phyloP scores from a whole-genome alignment of 2,113 vertebrate genomes.

The Myotis lucifugus region DNA sequence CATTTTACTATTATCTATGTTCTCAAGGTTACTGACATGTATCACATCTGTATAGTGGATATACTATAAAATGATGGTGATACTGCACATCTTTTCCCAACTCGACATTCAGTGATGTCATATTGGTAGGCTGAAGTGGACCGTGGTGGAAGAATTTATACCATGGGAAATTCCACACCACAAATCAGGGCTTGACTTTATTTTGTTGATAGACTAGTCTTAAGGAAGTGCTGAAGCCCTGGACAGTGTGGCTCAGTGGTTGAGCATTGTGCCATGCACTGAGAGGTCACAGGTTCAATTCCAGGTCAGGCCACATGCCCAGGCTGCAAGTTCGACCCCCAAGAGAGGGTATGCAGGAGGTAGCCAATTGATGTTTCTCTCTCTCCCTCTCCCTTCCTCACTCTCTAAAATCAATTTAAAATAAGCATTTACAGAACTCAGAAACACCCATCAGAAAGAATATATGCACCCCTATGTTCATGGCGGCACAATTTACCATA shows the following conservation, averaged over 20 bases:
- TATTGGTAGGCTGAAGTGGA: not conserved
- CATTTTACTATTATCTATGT: not conserved
- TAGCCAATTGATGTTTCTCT: not conserved
- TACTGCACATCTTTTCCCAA: not conserved
- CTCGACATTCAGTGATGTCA: not conserved
- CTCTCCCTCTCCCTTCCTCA: not conserved
- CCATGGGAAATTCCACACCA: not conserved
- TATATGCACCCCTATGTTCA: no score
- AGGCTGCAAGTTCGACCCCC: not conserved
- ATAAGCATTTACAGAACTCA: no score
- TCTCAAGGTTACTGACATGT: not conserved
- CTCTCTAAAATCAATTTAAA: not conserved
- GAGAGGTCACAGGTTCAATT: not conserved
- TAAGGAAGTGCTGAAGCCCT: not conserved
- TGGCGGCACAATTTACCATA: no score
- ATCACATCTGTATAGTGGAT: not conserved
- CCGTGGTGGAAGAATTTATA: not conserved
- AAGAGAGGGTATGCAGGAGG: not conserved
- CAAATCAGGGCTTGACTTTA: not conserved
- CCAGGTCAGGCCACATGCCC: not conserved
- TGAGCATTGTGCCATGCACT: not conserved
- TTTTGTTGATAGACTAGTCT: not conserved
- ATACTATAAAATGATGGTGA: not conserved
- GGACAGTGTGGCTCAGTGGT: not conserved
- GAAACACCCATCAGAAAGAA: no score